A percentile compares a stretch with the other conserved stretches of the same genome.
phyloP scores from a whole-genome alignment of 2,113 vertebrate genomes.

The Nothoprocta pentlandii region DNA sequence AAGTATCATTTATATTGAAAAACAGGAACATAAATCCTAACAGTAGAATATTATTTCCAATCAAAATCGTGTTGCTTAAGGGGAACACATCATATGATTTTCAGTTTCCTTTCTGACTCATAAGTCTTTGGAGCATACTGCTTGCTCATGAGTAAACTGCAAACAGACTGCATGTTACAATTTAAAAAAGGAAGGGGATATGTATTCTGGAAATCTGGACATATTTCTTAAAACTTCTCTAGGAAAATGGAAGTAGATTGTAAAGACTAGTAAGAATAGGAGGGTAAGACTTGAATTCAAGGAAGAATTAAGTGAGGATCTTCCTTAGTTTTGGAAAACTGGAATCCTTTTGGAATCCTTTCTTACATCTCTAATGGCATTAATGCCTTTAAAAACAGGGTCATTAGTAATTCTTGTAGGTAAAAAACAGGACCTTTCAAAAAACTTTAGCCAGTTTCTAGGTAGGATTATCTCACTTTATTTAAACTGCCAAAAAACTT shows the following conservation, averaged over 20 bases:
- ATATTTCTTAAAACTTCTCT: not conserved
- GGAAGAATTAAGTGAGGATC: not conserved
- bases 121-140: not conserved
- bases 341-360: not conserved
- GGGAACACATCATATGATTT: rapidly evolving
- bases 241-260: not conserved
- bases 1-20: not conserved
- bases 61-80: not conserved
- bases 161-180: not conserved
- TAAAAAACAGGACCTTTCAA: not conserved
- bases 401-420: rapidly evolving
- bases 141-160: not conserved
- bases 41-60: not conserved
- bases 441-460: not conserved
- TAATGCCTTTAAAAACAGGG: not conserved
- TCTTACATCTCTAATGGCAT: not conserved
- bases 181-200: not conserved
- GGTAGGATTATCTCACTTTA: not conserved
- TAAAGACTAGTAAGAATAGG: not conserved
- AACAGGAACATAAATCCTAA: not conserved
- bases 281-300: not conserved
- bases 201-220: not conserved
- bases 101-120: rapidly evolving
- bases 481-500: not conserved
- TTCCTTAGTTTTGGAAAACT: not conserved